These are phyloP conservation scores for Solenopsis invicta DNA, from an alignment of 1,140 invertebrate genomes.

Conservation along the genomic window DNA sequence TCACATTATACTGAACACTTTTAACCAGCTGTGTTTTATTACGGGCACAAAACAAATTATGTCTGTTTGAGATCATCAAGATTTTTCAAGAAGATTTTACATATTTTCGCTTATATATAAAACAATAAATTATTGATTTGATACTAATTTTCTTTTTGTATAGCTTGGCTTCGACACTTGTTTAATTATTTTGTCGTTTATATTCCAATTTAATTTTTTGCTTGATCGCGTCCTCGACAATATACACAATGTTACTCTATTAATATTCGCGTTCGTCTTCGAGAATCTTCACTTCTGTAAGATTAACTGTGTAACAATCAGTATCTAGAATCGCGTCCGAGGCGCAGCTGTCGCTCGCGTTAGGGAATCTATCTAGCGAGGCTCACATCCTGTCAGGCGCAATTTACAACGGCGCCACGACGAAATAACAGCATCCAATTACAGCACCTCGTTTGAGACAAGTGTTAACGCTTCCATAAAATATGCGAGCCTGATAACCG, in stretches of 20 bases:
- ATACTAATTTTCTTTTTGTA: no score
- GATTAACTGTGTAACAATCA: neutral
- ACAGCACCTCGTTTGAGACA: constrained; percentile 54
- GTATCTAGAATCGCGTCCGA: constrained; percentile 15
- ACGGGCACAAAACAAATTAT: no score
- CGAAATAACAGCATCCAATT: constrained; percentile 63
- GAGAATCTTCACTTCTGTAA: neutral
- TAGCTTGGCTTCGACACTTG: no score
- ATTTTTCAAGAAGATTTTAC: no score
- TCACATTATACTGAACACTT: no score
- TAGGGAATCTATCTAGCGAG: constrained; percentile 33
- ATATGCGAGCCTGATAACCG: constrained; percentile 58
- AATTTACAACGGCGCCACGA: constrained; percentile 39
- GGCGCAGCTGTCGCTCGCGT: constrained; percentile 32
- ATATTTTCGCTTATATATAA: no score
- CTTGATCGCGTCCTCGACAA: neutral
- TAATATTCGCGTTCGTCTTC: neutral
- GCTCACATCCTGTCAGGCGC: constrained; percentile 30
- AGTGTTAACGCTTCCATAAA: constrained; percentile 66
- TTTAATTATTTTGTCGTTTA: no score
- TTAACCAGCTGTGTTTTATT: no score
- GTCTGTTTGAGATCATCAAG: no score
- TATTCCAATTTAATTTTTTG: neutral
- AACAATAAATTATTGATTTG: no score
- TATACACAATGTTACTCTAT: neutral